Base-by-base conservation (phyloP, 2,113 vertebrate species). In the Phocoena phocoena region DNA sequence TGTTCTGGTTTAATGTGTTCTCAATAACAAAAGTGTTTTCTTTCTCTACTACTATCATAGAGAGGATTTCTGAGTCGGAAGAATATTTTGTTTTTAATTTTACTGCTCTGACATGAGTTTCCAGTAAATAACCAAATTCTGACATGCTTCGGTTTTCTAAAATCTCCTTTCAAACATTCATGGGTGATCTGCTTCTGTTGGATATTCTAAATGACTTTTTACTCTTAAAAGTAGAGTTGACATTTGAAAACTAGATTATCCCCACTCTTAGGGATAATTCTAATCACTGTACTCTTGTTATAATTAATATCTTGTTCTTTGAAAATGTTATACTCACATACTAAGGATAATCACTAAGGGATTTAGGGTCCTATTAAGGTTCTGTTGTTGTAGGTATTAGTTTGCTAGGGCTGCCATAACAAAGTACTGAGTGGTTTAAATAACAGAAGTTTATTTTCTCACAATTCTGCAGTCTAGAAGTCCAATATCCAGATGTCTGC, bases 141-240 rank as follows among this genome's bases (percentile, higher is more conserved):
- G 28, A 38, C 25, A 71, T 60, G 4, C 44, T 90, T 90, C 53
- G 55, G 18, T 89, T 71, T 63, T 79, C 31, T 73, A 62, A 83
- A 93, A 67, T 70, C 26, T 12, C 18, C 41, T 96, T 93, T 84
- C 28, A 90, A 80, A 88, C 21, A 62, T 31, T 88, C 28, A 65
- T 28, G 10, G 18, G 17, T 47, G 71, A 85, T 55, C 88, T 3
- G 50, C 85, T 95, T 95, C 67, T 71, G 8, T 74, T 71, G 71
- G 55, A 33, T 71, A 50, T 70, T 79, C 92, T 81, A 93, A 81
- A 58, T 70, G 58, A 93, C 13, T 38, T 74, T 84, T 90, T 94
- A 33, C 28, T 86, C 36, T 90, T 77, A 38, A 44, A 77, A 28
- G 15, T 93, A 93, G 77, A 82, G 68, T 62, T 71, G 31, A 47